Base-by-base conservation (phyloP, 1,140 invertebrate species). In the Hyles euphorbiae region DNA sequence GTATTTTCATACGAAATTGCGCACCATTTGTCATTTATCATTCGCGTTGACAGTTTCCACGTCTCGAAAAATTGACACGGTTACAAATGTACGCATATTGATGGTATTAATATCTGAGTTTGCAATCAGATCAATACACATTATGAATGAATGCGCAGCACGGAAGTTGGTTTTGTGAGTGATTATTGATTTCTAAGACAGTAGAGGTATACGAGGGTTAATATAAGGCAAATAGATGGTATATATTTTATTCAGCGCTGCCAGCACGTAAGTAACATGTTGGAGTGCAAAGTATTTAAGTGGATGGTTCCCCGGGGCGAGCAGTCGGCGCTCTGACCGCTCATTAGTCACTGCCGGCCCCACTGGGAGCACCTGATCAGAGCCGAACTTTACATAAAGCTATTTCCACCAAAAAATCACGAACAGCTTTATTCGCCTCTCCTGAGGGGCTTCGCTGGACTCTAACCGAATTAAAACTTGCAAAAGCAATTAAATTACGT, bases 81-180 rank as follows among this genome's bases (percentile, higher is more conserved):
- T 68, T 68, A 72, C 70, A 70, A 69, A 76, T 67, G 63, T 61
- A 58, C 63, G 57, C 70, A 72, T 76, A 79, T 75, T 72, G 74
- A 58, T 54, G 51, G 57, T 49, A 56, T 61, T 52, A 61, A 57
- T 61, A 50, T 56, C 59, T 51, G 50, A 52, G 34, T 40, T 40
- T 8, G 36, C 36, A 5, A 40, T 40, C 2, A 40, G 1, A 40
- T 40, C 48, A 32, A 33, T 49, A 49, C 12, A 12, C 48, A 33
- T 49, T 33, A 49, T 22, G 22, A 46, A 46, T 46, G 4, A 46
- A 46, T 46, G 44, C 11, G 3, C 44, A 11, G 44, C 7, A 46
- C 11, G 11, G 9, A 46, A 46, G 11, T 46, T 46, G 11, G 9
- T 46, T 8, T 22, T 22, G 22, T 22, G 22, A 22, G 22, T 22